Evolutionary conservation across 1,140 invertebrate genomes (phyloP), one percentile per base, ranked within the genome.

Genomic region (Brachionus angularis): DNA sequence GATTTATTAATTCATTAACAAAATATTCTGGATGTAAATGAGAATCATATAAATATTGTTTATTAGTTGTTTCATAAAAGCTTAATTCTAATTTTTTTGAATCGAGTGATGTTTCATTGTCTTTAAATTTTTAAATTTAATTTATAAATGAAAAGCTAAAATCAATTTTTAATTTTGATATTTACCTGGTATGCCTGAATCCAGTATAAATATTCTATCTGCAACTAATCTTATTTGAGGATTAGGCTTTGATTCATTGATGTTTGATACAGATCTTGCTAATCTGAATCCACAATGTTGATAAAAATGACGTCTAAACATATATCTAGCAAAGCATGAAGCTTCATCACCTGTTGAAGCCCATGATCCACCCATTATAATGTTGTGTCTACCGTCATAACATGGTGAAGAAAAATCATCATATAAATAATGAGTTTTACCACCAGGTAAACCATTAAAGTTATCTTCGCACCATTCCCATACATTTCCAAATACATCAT

Each of bases 381-480:
- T 64, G 52, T 79, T 79, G 62, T 82, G 79, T 73, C 76, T 72
- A 7, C 80, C 80, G 74, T 81, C 79, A 75, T 77, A 81, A 73
- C 77, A 80, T 0, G 80, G 79, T 4, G 75, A 73, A 2, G 78
- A 79, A 73, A 78, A 82, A 70, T 81, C 80, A 73, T 80, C 79
- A 73, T 81, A 81, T 7, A 79, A 73, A 46, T 29, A 71, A 72
- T 78, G 75, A 7, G 76, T 78, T 16, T 77, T 42, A 39, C 75
- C 76, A 34, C 74, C 77, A 18, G 72, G 72, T 27, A 81, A 73
- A 31, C 78, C 79, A 73, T 82, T 80, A 72, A 79, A 81, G 73
- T 81, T 77, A 67, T 82, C 80, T 72, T 81, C 80, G 1, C 74
- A 73, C 80, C 80, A 82, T 72, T 80, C 75, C 79, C 79, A 82